Evolutionary conservation across 2,888 invertebrate species (phyloP).

Genomic region (Pseudanteris insignis): DNA sequence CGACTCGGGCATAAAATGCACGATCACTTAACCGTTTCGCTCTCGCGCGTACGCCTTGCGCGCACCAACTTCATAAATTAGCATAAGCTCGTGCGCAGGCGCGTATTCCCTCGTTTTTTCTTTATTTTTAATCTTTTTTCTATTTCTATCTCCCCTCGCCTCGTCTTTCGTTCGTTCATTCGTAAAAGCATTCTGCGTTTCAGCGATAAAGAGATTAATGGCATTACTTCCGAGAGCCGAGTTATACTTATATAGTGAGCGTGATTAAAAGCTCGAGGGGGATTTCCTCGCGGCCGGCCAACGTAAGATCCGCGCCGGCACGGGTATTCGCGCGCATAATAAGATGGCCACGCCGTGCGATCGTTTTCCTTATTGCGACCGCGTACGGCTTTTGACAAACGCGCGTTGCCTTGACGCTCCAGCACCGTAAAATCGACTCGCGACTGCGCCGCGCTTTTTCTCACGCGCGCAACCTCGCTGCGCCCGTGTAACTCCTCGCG

Average conservation of each 20-base stretch:
- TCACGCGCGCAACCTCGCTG: neutral
- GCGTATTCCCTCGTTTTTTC: neutral
- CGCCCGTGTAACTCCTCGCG: slow-evolving; percentile 3
- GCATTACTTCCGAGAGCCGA: slow-evolving; percentile 30
- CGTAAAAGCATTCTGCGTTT: slow-evolving; percentile 35
- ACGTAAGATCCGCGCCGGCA: slow-evolving; percentile 20
- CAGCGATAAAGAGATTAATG: slow-evolving; percentile 40
- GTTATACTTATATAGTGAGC: slow-evolving; percentile 26
- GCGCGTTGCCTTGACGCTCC: slow-evolving; percentile 17
- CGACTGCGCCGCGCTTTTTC: slow-evolving; percentile 3
- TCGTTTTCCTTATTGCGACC: slow-evolving; percentile 9
- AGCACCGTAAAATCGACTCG: slow-evolving; percentile 7
- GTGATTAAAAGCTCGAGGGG: slow-evolving; percentile 15
- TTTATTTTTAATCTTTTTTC: neutral
- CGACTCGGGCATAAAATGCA: slow-evolving; percentile 3
- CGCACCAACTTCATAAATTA: neutral
- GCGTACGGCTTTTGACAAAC: slow-evolving; percentile 16
- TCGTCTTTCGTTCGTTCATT: slow-evolving; percentile 32
- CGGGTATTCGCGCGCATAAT: slow-evolving; percentile 48
- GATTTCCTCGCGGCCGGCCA: slow-evolving; percentile 36
- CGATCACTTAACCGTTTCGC: slow-evolving; percentile 3
- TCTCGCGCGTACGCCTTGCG: neutral
- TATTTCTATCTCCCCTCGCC: neutral
- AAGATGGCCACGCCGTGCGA: slow-evolving; percentile 40
- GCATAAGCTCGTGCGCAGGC: neutral